Base-by-base conservation (phyloP, 2,797 vertebrate species). In the Hirundo rustica region DNA sequence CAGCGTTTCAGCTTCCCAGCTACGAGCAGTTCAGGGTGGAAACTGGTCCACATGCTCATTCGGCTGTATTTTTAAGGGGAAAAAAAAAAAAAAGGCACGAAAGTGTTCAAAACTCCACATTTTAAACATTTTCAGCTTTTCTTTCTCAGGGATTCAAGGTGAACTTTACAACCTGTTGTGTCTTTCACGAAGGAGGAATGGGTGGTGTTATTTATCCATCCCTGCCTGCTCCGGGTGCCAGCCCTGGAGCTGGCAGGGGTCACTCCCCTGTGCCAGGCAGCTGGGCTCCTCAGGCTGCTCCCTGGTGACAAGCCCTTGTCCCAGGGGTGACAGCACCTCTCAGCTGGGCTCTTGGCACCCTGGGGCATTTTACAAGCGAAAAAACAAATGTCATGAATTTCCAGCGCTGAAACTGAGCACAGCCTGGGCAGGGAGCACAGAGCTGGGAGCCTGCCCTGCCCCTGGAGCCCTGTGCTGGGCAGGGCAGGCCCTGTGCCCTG, bases 371-470 rank as follows among this genome's bases (percentile, higher is more conserved):
- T 54, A 22, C 26, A 61, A n/a, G 30, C 25, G 27, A 13, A 34
- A 47, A 66, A 61, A 15, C 7, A 34, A 48, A 57, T 0, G 3
- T 3, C 1, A 10, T 0, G 2, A 3, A 17, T 74, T 40, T 62
- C 32, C 67, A 15, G 14, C 0, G 1, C n/a, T 21, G 70, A 27
- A 17, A 34, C 7, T 3, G 32, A 26, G 14, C 25, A 1, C 18
- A 7, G 51, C 3, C 12, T 0, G 4, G 51, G 51, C 42, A 50
- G 42, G n/a, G 64, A 70, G 60, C 17, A 1, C 18, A 7, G 1
- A 5, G 11, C 53, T 16, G 55, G 48, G 26, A 13, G 21, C 44
- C 16, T 5, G 21, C 12, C 70, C 54, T 45, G 23, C 8, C 71
- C 30, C 4, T 4, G 44, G 25, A 27, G 0, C 53, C 32, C 0